These are phyloP conservation scores for Oedothorax gibbosus DNA, from an alignment of 1,140 invertebrate species.

Conservation along the genomic window DNA sequence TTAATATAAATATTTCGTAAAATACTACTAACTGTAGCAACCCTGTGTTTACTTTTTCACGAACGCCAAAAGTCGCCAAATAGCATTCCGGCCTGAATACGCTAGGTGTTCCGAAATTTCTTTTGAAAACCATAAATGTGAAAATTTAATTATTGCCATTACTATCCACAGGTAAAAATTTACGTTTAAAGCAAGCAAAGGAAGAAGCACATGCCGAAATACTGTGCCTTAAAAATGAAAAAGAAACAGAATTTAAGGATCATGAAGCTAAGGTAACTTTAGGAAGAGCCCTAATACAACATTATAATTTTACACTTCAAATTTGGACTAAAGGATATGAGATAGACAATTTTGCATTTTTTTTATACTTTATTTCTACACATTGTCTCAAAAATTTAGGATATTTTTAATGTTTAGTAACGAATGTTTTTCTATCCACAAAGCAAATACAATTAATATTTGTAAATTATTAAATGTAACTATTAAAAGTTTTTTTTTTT, in stretches of 20 bases:
- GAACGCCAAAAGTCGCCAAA: no score
- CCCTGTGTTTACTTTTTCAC: no score
- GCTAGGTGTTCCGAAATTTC: no score
- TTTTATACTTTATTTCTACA: neutral
- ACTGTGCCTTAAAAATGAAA: conserved; percentile 94
- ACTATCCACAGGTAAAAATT: conserved; percentile 84
- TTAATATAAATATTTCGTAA: no score
- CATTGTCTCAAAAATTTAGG: no score
- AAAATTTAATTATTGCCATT: neutral
- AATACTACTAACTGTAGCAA: no score
- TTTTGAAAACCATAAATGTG: no score
- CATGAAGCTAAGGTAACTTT: conserved; percentile 62
- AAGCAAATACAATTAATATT: neutral
- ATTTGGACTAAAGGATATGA: neutral
- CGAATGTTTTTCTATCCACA: neutral
- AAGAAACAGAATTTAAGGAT: conserved; percentile 82
- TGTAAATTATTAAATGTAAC: neutral
- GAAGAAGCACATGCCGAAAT: conserved; percentile 99
- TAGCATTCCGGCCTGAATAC: no score
- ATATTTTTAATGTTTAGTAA: no score
- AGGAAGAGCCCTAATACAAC: neutral
- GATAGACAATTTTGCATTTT: neutral
- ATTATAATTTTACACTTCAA: neutral
- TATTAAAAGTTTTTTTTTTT: neutral
- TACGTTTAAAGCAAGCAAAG: conserved; percentile 97